Evolutionary conservation across 2,888 invertebrate genomes (phyloP).

Genomic region (Lydus trimaculatus): DNA sequence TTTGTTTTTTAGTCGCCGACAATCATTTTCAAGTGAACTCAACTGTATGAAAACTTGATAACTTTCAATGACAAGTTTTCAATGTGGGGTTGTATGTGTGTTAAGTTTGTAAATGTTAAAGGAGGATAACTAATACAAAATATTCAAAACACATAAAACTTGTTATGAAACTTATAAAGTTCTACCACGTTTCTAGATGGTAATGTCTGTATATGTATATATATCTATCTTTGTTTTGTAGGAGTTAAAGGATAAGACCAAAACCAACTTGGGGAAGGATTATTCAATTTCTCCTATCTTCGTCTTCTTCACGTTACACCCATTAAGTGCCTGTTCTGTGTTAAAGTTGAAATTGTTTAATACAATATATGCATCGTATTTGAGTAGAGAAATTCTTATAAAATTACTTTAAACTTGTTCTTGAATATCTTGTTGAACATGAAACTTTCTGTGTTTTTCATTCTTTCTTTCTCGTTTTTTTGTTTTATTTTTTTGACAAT

Average conservation of each 20-base stretch:
- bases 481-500: too few species aligned
- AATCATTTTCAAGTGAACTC: background rate
- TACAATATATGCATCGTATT: background rate
- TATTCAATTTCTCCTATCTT: background rate
- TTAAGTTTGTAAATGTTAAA: background rate
- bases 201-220: background rate
- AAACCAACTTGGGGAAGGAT: background rate
- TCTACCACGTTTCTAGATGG: background rate
- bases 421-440: too few species aligned
- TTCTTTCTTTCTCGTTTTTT: too few species aligned
- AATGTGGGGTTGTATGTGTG: background rate
- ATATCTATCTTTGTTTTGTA: background rate
- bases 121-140: background rate
- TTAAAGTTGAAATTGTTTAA: background rate
- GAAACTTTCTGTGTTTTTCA: too few species aligned
- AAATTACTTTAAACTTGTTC: background rate
- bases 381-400: background rate
- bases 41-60: background rate
- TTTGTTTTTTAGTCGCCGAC: background rate
- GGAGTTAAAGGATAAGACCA: background rate
- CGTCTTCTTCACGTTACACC: background rate
- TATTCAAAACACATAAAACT: constrained; percentile 7
- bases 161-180: constrained; percentile 5
- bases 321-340: background rate
- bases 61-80: background rate